These are phyloP conservation scores for Momotus momota DNA, from an alignment of 2,797 vertebrate genomes.

Conservation along the genomic window DNA sequence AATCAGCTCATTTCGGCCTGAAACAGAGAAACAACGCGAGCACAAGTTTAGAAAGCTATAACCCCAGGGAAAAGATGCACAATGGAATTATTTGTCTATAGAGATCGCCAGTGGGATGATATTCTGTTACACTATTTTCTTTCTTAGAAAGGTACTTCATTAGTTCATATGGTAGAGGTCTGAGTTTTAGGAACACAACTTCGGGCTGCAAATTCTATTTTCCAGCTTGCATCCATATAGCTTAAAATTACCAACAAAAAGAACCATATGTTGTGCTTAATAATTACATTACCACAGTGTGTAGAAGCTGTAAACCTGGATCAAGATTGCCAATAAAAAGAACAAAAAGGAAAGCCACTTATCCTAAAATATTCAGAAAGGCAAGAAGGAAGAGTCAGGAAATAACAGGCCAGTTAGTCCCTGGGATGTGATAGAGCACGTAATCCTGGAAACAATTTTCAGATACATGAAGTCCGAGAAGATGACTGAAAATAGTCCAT, in stretches of 20 bases:
- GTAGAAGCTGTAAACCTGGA: not conserved
- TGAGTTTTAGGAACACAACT: not conserved
- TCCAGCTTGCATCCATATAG: not conserved
- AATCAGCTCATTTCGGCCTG: slow-evolving; percentile 84
- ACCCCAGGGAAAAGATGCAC: not conserved
- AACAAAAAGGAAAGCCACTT: not conserved
- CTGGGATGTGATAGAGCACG: not conserved
- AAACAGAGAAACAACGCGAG: not conserved
- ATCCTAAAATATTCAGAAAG: not conserved
- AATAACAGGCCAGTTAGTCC: not conserved
- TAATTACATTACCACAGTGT: not conserved
- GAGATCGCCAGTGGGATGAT: not conserved
- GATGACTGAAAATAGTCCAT: not conserved
- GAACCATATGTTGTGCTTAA: not conserved
- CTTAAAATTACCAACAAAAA: not conserved
- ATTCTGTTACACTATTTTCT: not conserved
- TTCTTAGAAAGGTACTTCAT: not conserved
- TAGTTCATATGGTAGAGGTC: not conserved
- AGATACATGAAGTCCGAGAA: not conserved
- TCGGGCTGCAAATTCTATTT: not conserved
- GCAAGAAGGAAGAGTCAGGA: not conserved
- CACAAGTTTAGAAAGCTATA: not conserved
- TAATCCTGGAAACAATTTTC: not conserved
- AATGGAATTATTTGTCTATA: not conserved
- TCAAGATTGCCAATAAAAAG: not conserved